Evolutionary conservation across 2,888 invertebrate species (phyloP), one percentile per base, ranked within the genome.

Genomic region (Charanyca ferruginea): DNA sequence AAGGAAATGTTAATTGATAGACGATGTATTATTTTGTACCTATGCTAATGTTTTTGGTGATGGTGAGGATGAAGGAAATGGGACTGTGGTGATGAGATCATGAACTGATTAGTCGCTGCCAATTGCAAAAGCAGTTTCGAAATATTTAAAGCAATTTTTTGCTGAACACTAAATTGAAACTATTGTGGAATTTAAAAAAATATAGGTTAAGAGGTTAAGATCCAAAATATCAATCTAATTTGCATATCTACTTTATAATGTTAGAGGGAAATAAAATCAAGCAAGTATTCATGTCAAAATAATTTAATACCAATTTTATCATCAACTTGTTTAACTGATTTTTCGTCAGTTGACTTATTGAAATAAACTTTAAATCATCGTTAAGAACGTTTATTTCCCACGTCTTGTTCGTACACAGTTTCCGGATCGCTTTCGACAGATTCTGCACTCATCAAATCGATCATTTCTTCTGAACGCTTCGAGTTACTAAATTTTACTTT

Each of bases 391-490:
- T 57, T 68, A 38, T 75, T 75, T 41, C 77, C 73, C 47, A 60
- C 5, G 20, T 73, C 74, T 62, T 65, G 78, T 62, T 87, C 83
- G 72, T 81, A 86, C 38, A 86, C 48, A 8, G 78, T 85, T 45
- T 87, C 87, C 57, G 87, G 83, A 32, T 86, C 87, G 63, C 87
- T 87, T 8, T 87, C 85, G 1, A 64, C 20, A 0, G 83, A 77
- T 2, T 71, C 81, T 1, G 79, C 64, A 61, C 66, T 81, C 16
- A 88, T 48, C 13, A 89, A 66, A 51, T 84, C 77, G 8, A 83
- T 63, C 28, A 83, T 41, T 49, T 86, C 79, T 41, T 83, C 79
- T 4, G 47, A 22, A 35, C 57, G 59, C 38, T 72, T 68, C 13
- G 62, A 1, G 4, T 4, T 57, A 11, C 22, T 11, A 6, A 38